phyloP scores from a whole-genome alignment of 2,888 invertebrate genomes.

The Seira musarum region DNA sequence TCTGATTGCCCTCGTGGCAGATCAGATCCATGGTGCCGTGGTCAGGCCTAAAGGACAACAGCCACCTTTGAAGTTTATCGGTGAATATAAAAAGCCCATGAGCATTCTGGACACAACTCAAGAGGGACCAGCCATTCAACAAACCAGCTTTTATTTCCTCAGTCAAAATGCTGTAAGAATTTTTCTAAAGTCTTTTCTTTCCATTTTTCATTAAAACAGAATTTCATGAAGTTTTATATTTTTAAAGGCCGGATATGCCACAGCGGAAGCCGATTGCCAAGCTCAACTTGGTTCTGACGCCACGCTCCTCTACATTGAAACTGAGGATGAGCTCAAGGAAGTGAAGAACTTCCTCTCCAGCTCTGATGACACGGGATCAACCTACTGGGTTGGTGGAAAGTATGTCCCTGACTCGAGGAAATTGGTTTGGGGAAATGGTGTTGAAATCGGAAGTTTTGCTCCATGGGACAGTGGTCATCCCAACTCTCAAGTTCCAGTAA shows the following conservation, averaged over 20 bases:
- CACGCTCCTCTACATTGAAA: slow-evolving; percentile 19
- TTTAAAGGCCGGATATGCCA: slow-evolving; percentile 9
- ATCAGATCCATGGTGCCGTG: too few relatives aligned
- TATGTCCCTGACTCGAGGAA: background rate
- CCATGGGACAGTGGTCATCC: slow-evolving; percentile 26
- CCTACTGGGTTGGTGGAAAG: slow-evolving; percentile 30
- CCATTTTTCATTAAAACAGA: background rate
- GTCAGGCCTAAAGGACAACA: too few relatives aligned
- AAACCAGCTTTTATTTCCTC: slow-evolving; percentile 5
- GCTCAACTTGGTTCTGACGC: background rate
- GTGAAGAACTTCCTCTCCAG: background rate
- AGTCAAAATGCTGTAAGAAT: slow-evolving; percentile 16
- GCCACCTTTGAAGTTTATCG: too few relatives aligned
- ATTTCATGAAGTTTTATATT: background rate
- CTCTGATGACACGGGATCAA: background rate
- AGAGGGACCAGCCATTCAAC: too few relatives aligned
- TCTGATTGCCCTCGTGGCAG: too few relatives aligned
- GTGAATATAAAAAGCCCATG: too few relatives aligned
- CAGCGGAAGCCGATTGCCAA: background rate
- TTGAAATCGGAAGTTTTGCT: background rate
- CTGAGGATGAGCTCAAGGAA: slow-evolving; percentile 26
- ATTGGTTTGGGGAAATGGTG: slow-evolving; percentile 19
- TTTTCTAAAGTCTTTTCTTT: too few relatives aligned
- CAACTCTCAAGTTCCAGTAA: background rate
- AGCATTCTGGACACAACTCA: too few relatives aligned